Evolutionary conservation across 2,888 invertebrate species (phyloP).

Genomic region (Euzetes globulus): DNA sequence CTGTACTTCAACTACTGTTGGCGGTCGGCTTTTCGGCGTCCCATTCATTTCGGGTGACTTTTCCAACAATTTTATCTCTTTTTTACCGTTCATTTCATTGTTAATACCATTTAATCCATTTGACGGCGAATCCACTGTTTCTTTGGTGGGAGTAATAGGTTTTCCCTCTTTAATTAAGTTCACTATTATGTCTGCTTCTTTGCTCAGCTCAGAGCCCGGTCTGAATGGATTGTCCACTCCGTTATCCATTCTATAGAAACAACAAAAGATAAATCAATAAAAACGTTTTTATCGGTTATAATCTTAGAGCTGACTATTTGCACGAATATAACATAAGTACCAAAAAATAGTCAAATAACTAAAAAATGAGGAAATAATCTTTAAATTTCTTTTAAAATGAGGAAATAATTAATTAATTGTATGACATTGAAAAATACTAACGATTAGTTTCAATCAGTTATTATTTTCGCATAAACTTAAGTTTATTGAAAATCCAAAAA

Average conservation of each 20-base stretch:
- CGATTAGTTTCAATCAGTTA: no score
- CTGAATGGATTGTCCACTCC: conserved; percentile 97
- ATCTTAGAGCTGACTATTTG: no score
- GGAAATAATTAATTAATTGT: no score
- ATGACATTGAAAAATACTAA: no score
- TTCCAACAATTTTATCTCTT: background rate
- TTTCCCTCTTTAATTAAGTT: conserved; percentile 85
- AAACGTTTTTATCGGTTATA: background rate
- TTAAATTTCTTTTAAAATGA: no score
- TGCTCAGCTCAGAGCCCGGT: conserved; percentile 87
- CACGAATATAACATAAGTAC: no score
- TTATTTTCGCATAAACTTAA: no score
- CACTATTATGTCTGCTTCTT: conserved; percentile 92
- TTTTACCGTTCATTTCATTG: background rate
- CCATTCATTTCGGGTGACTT: conserved; percentile 28
- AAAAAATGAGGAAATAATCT: no score
- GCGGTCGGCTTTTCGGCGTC: conserved; percentile 33
- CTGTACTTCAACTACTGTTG: conserved; percentile 62
- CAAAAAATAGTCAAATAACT: no score
- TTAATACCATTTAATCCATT: background rate
- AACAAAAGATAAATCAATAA: background rate
- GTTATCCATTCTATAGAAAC: conserved; percentile 68
- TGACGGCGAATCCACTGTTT: conserved; percentile 30
- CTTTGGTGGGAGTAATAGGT: conserved; percentile 58
- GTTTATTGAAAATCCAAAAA: no score